Conservation (phyloP, 2,888 invertebrate genomes). For the Lottia gigantea region DNA sequence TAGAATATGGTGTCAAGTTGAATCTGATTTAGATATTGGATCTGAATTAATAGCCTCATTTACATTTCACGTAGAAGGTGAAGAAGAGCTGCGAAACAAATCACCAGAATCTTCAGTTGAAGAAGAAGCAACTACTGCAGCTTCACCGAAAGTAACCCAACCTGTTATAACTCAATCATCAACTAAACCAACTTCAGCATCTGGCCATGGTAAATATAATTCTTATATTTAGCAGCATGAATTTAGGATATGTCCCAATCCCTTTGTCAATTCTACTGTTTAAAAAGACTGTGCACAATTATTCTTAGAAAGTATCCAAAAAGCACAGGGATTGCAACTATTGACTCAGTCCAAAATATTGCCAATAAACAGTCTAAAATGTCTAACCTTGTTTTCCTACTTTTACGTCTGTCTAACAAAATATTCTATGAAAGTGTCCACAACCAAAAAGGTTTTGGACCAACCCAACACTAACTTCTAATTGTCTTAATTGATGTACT, state of each 20-base stretch:
- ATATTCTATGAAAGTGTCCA: neutral
- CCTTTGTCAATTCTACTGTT: too few relatives aligned
- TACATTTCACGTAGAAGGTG: slow-evolving; percentile 35
- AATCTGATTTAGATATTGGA: slow-evolving; percentile 48
- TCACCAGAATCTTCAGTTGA: neutral
- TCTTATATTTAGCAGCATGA: neutral
- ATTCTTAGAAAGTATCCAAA: too few relatives aligned
- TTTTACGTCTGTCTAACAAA: neutral
- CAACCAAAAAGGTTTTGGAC: neutral
- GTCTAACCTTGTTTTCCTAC: too few relatives aligned
- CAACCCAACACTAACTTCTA: neutral
- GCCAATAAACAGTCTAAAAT: too few relatives aligned
- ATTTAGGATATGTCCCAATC: too few relatives aligned
- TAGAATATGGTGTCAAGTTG: slow-evolving; percentile 58
- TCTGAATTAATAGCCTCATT: slow-evolving; percentile 56
- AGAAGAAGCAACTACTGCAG: neutral
- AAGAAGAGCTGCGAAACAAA: neutral
- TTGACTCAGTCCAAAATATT: too few relatives aligned
- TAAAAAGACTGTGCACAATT: too few relatives aligned
- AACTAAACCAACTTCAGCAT: slow-evolving; percentile 21
- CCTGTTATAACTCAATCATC: slow-evolving; percentile 11
- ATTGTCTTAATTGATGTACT: neutral
- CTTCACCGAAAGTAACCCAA: neutral
- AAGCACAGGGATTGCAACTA: too few relatives aligned
- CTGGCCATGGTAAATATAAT: slow-evolving; percentile 31